Base-by-base conservation (phyloP, 2,113 vertebrate species). In the Vulpes lagopus region DNA sequence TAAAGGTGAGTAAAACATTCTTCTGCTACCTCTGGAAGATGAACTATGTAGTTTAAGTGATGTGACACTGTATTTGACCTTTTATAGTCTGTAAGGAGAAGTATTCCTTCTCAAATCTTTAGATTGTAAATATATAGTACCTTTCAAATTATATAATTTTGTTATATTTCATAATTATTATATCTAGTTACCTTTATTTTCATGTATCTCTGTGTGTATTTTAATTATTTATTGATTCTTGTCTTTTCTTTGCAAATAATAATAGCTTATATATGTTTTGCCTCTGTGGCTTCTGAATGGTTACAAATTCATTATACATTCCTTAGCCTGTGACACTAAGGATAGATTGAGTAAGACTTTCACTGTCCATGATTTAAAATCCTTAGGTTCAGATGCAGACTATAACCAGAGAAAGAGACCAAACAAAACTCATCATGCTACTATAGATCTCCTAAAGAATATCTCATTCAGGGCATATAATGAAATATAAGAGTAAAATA, bases 291-390 rank as follows among this genome's bases (percentile, higher is more conserved):
- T 96, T 96, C 65, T 55, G n/a, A 83, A 65, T 5, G 15, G 15
- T 35, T 95, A 1, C 8, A 38, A 74, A 81, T 79, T 88, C 12
- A 91, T 57, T 71, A 38, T 8, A 86, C 5, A 51, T 94, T 62
- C 57, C 74, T 89, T 30, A 59, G 80, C 74, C 51, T 65, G 38
- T 59, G 23, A 87, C 7, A 25, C 43, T 87, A 89, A 35, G 5
- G 23, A 65, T 19, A 59, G n/a, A 97, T 76, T 38, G 83, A 55
- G 79, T 71, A 32, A 92, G 10, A 76, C 86, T 95, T 84, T 78
- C 51, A 82, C 2, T 25, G 19, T 1, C 76, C 6, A 80, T 80
- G n/a, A 87, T 60, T 78, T 78, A 91, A 62, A 89, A 22, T 6
- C 67, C 83, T 81, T 74, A 49, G 20, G 5, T 74, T 92, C 62